Percentiles rank a stretch among this genome's conserved stretches.
Evolutionary conservation across 2,888 invertebrate genomes (phyloP).

Genomic region (Synanthedon formicaeformis): DNA sequence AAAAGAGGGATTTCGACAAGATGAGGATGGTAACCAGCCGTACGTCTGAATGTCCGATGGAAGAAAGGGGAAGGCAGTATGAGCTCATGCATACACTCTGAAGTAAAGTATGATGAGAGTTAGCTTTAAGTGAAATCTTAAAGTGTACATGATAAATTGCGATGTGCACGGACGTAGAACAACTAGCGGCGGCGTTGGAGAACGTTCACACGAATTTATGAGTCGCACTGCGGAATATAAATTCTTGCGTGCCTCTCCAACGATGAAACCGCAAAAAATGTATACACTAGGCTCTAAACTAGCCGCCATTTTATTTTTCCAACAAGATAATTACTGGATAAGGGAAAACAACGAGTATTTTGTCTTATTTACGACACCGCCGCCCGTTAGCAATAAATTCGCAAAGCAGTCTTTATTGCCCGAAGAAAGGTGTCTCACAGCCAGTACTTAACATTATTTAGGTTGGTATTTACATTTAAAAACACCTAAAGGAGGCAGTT

Average conservation of each 20-base stretch:
- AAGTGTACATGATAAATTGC: slow-evolving; percentile 50
- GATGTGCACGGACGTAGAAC: slow-evolving; percentile 41
- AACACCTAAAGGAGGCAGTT: too few relatives aligned
- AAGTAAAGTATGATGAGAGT: too few relatives aligned
- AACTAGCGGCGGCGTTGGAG: slow-evolving; percentile 43
- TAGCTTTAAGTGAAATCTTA: slow-evolving; percentile 27
- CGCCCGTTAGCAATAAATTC: not conserved
- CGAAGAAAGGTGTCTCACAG: too few relatives aligned
- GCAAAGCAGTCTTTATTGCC: slow-evolving; percentile 1
- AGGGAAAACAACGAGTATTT: slow-evolving; percentile 2
- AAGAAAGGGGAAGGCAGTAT: too few relatives aligned
- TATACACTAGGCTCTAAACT: slow-evolving; percentile 29
- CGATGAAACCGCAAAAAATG: slow-evolving; percentile 43
- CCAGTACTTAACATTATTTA: too few relatives aligned
- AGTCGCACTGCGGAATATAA: slow-evolving; percentile 67
- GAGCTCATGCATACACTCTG: too few relatives aligned
- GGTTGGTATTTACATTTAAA: too few relatives aligned
- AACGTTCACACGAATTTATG: slow-evolving; percentile 58
- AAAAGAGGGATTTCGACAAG: too few relatives aligned
- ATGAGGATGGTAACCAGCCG: too few relatives aligned
- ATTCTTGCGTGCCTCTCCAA: slow-evolving; percentile 31
- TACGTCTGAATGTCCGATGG: too few relatives aligned
- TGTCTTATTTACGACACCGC: not conserved
- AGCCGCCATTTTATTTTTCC: slow-evolving; percentile 2
- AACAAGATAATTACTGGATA: slow-evolving; percentile 10